Base-by-base conservation (phyloP, 2,888 invertebrate species). In the Drosophila eohydei region DNA sequence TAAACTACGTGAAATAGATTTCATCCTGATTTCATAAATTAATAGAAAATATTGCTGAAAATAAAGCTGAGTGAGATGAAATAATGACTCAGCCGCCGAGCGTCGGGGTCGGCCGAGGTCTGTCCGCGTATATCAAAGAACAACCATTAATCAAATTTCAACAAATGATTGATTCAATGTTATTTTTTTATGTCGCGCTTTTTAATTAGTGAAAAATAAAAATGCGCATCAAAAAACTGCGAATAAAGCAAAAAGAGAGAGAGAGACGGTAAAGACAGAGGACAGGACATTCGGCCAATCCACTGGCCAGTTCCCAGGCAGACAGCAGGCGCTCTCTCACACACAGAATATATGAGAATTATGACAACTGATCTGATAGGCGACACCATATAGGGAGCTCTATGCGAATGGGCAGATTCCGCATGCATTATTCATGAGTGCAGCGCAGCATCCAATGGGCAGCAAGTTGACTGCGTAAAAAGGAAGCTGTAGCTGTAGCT, bases 351-450 rank as follows among this genome's bases (percentile, higher is more conserved):
- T 88, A 89, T 88, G 89, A 88, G 88, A 86, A 88, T 83, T 88
- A 88, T 88, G 88, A 88, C 88, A 88, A 84, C 61, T 84, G 83
- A 89, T 89, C 89, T 88, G 89, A 90, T 89, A 90, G 89, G 78
- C 87, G 79, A 84, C 78, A 78, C 89, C 87, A 88, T 88, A 88
- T 88, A 87, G 77, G 87, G 89, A 83, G 74, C 61, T 80, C 83
- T 81, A 87, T 88, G 88, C 89, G 85, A 78, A 80, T 83, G 78
- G 78, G 71, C 81, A 80, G 81, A 83, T 80, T 82, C 88, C 74
- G 64, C 70, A 88, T 90, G 83, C 82, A 90, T 89, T 82, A 89
- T 89, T 88, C 88, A 89, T 89, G 82, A 88, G 40, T 40, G 41
- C 54, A 50, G 46, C 61, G 51, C 50, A 55, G 51, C 50, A 55